Base-by-base conservation (phyloP, 2,797 vertebrate species). In the Emys orbicularis region DNA sequence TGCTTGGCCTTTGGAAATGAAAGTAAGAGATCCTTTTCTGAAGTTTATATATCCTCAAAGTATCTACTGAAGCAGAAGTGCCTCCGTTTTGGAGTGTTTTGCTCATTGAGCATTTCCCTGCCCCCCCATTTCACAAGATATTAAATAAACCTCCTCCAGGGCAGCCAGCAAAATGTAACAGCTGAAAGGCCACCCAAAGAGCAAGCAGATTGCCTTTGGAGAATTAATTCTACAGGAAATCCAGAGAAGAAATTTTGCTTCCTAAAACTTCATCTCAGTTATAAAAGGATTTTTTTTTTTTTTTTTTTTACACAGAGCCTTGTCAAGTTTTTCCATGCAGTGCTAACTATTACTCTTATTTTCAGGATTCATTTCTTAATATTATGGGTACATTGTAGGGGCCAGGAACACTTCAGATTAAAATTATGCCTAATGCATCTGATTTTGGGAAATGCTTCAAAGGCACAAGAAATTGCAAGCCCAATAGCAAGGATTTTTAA, bases 1-100 rank as follows among this genome's bases (percentile, higher is more conserved):
- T 86, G 84, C 92, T 61, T 92, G 90, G 89, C 90, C 89, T 95
- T 94, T 93, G 90, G 86, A 95, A 96, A 93, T 6, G 12, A 49
- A 77, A 49, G 15, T 77, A 50, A 81, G 86, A 96, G 87, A 86
- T 49, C 77, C 65, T 90, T 91, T 81, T 93, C 81, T 94, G 74
- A 31, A 57, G 82, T 93, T 96, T 84, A 76, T 96, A 50, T 91
- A 91, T 87, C 89, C 92, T 96, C 74, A 2, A 94, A 96, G 88
- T 95, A 94, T 96, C 96, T 96, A 86, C 86, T 92, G 96, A 95
- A 72, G 93, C 92, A 96, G 90, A 96, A 97, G 23, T 79, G 84
- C 74, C 56, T 97, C 92, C 81, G 68, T 95, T 96, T 93, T 91
- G 79, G 88, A 90, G 86, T 79, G 80, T 56, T 93, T 87, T 90